Base-by-base conservation (phyloP, 2,888 invertebrate species). In the Macaria notata region DNA sequence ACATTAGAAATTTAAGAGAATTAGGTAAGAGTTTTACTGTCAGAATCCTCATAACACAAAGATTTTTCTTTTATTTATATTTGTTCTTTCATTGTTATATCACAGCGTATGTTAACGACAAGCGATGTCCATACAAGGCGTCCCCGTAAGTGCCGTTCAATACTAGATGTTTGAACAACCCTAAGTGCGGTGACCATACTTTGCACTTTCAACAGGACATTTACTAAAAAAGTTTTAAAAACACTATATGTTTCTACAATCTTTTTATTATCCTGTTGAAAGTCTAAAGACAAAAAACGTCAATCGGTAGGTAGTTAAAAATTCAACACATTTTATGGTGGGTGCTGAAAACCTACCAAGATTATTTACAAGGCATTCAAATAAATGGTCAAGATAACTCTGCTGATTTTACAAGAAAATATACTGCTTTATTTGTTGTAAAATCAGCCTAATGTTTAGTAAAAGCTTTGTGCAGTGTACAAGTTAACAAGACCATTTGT, bases 291-390 rank as follows among this genome's bases (percentile, higher is more conserved):
- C 64, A 42, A 65, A 61, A 68, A 70, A 73, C 76, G 81, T 75
- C 66, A 82, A 81, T 84, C 83, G 86, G 87, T 84, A 86, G 86
- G 84, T 79, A 73, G 76, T 81, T 78, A 72, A 68, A 69, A 64
- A 71, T 72, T 74, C 83, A 85, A 82, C 84, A 86, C 83, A 62
- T 68, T 19, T 19, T 70, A 70, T 74, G 75, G 59, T 78, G 76
- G 73, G 82, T 82, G 86, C 78, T 75, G 84, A 80, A 58, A 75
- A 75, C 85, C 87, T 86, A 86, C 86, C 88, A 84, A 86, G 76
- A 83, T 89, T 90, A 90, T 89, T 84, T 89, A 89, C 89, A 89
- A 83, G 77, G 89, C 88, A 88, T 86, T 87, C 87, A 81, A 75
- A 66, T 43, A 64, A 69, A 81, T 81, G 83, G 79, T 79, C 84